Conservation (phyloP, 2,888 invertebrate genomes). For the Thymelicus lineola region DNA sequence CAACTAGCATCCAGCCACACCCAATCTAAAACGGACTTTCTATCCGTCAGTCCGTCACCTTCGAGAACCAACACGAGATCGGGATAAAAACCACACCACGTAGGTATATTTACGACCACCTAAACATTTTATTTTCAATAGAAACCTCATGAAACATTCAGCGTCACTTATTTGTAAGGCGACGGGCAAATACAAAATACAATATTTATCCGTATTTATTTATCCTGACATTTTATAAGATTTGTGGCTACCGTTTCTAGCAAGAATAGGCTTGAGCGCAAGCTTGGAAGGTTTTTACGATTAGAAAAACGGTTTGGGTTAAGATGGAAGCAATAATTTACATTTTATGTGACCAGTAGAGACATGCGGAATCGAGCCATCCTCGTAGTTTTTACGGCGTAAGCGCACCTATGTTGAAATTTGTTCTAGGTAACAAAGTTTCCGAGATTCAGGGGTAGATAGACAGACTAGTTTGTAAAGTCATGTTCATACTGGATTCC, state of each 20-base stretch:
- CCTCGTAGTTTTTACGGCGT: conserved; percentile 38
- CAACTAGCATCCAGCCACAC: not conserved
- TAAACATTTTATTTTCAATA: conserved; percentile 24
- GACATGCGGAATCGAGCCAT: conserved; percentile 43
- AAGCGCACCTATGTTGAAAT: conserved; percentile 49
- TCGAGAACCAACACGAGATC: not conserved
- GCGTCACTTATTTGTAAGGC: conserved; percentile 34
- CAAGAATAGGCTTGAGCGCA: conserved; percentile 9
- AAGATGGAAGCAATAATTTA: conserved; percentile 40
- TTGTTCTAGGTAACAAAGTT: conserved; percentile 60
- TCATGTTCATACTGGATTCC: conserved; percentile 31
- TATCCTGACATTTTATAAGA: too few species aligned
- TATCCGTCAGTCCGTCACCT: not conserved
- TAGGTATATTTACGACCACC: conserved; percentile 20
- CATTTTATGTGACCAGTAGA: conserved; percentile 38
- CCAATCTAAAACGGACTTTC: conserved; percentile 1
- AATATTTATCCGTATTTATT: conserved; percentile 31
- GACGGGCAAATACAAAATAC: conserved; percentile 22
- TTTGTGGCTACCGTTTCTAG: too few species aligned
- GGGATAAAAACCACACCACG: conserved; percentile 4
- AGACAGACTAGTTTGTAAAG: conserved; percentile 53
- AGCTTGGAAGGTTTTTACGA: conserved; percentile 8
- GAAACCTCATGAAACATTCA: conserved; percentile 36
- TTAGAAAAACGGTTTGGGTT: conserved; percentile 13
- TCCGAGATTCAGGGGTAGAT: conserved; percentile 57